Percentiles rank a stretch among this genome's conserved stretches.
Conservation (phyloP, 2,888 invertebrate species). For the Oscheius sp. region DNA sequence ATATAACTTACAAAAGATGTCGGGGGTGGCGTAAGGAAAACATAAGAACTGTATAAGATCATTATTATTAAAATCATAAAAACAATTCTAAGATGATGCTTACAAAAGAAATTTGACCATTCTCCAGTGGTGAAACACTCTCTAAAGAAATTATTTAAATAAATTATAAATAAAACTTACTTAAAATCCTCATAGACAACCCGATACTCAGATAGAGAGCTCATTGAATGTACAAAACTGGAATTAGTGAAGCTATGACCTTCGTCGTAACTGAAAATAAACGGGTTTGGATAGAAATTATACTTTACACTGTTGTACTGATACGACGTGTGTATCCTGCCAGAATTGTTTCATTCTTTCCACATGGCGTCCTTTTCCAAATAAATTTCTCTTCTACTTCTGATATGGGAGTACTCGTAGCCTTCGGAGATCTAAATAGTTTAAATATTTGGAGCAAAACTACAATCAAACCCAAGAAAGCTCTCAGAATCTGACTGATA, state of each 20-base stretch:
- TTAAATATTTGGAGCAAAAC: not conserved
- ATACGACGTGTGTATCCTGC: not conserved
- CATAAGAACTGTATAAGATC: not conserved
- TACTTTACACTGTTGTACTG: not conserved
- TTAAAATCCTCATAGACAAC: conserved; percentile 9
- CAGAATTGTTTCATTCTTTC: conserved; percentile 1
- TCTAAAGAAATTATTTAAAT: not conserved
- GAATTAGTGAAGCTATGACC: not conserved
- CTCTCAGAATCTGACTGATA: conserved; percentile 5
- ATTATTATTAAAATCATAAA: not conserved
- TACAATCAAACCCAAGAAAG: not conserved
- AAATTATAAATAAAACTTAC: not conserved
- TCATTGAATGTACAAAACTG: not conserved
- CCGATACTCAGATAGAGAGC: not conserved
- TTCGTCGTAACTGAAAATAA: not conserved
- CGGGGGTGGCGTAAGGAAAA: not conserved
- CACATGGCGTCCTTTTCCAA: not conserved
- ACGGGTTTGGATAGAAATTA: not conserved
- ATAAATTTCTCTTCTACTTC: not conserved
- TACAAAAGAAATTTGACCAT: not conserved
- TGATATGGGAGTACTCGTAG: not conserved
- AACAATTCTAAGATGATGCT: conserved; percentile 14
- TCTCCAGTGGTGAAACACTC: not conserved
- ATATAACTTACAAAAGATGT: not conserved
- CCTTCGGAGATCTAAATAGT: conserved; percentile 3